These are phyloP conservation scores for Bos javanicus DNA, from an alignment of 2,113 vertebrate species.

Conservation along the genomic window DNA sequence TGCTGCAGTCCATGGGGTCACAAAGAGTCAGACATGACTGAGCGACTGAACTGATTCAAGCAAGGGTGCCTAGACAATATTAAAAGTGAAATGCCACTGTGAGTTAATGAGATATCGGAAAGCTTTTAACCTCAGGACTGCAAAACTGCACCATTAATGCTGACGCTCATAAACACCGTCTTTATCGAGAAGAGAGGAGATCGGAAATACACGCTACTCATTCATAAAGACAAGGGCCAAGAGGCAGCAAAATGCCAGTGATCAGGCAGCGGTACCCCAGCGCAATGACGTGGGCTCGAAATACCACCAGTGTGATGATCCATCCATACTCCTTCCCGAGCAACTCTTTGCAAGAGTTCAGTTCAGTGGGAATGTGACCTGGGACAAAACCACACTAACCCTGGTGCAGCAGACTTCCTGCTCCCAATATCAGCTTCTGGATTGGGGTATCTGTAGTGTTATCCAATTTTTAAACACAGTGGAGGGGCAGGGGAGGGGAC, in stretches of 20 bases:
- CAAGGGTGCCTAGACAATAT: conserved; percentile 41
- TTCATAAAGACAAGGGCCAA: conserved; percentile 38
- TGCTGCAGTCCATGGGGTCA: accelerated
- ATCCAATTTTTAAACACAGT: background rate
- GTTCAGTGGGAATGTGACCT: background rate
- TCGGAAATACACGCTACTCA: conserved; percentile 20
- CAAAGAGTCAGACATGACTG: background rate
- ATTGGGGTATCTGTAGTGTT: background rate
- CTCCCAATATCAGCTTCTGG: background rate
- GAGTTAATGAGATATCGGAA: conserved; percentile 69
- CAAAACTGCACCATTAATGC: conserved; percentile 12
- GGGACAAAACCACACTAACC: background rate
- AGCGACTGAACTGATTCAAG: background rate
- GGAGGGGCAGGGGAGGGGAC: background rate
- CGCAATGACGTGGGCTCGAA: background rate
- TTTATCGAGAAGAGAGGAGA: conserved; percentile 42
- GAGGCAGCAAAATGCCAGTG: conserved; percentile 55
- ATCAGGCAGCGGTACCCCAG: background rate
- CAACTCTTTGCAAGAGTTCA: background rate
- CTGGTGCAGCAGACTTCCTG: background rate
- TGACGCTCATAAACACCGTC: background rate
- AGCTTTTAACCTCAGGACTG: conserved; percentile 62
- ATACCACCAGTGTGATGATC: background rate
- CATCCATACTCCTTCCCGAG: background rate
- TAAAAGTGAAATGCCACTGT: conserved; percentile 71